Conservation (phyloP, 1,140 invertebrate genomes). For the Plodia interpunctella region DNA sequence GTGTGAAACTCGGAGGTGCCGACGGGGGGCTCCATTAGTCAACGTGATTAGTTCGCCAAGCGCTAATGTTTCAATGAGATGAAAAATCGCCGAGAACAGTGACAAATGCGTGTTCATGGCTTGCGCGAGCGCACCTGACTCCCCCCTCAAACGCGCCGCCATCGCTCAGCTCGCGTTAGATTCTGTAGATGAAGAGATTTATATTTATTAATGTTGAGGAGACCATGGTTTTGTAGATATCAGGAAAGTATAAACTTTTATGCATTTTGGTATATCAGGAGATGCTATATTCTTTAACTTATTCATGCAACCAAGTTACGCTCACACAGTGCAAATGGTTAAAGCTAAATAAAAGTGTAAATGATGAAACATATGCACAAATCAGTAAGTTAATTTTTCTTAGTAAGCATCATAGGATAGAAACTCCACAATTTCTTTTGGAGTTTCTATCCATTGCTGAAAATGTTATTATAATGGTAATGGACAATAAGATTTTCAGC, state of each 20-base stretch:
- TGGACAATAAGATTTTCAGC: too few relatives aligned
- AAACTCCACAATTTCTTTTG: too few relatives aligned
- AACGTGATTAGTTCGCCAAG: conserved; percentile 70
- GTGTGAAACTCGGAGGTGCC: conserved; percentile 67
- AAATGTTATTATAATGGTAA: too few relatives aligned
- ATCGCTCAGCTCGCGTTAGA: conserved; percentile 58
- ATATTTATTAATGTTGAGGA: conserved; percentile 58
- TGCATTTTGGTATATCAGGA: too few relatives aligned
- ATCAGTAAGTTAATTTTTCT: too few relatives aligned
- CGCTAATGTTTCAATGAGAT: conserved; percentile 76
- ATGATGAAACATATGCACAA: too few relatives aligned
- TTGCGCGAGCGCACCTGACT: conserved; percentile 62
- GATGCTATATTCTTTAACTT: too few relatives aligned
- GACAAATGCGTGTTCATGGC: conserved; percentile 62
- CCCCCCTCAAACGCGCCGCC: conserved; percentile 58
- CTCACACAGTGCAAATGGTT: too few relatives aligned
- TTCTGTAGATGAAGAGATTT: conserved; percentile 68
- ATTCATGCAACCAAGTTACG: too few relatives aligned
- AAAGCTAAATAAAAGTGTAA: too few relatives aligned
- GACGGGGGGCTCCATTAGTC: conserved; percentile 73
- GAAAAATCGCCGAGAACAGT: conserved; percentile 70
- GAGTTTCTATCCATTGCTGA: too few relatives aligned
- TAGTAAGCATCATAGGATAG: too few relatives aligned
- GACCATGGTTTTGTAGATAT: conserved; percentile 25
- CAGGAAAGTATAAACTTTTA: neutral